Evolutionary conservation across 2,113 vertebrate genomes (phyloP), one percentile per base, ranked within the genome.

Genomic region (Pseudorectes ferrugineus): DNA sequence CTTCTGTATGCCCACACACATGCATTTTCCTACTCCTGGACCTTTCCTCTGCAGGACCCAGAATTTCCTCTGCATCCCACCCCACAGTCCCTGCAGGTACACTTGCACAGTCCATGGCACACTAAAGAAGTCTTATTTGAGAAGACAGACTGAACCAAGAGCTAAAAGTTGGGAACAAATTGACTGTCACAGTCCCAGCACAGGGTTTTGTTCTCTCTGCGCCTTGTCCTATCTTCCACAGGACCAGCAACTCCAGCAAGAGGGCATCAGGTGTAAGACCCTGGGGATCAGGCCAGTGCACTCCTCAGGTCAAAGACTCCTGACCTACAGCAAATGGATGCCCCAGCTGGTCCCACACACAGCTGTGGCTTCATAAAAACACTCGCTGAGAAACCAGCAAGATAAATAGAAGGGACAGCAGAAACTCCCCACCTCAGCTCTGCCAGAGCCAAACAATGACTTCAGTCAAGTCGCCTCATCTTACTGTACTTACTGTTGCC

Each of bases 31-130:
- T 58, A 3, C 42, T 78, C 66, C 58, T 55, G 28, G 62, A 72
- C 45, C 43, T 77, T 66, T 62, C 15, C 24, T 26, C 33, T 46
- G 40, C 67, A 48, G 43, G 48, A 81, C 22, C 1, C 22, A 77
- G 38, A 43, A 35, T 45, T 74, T 88, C 14, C 54, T 82, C 66
- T 65, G 28, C n/a, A 36, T 33, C 21, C 46, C 54, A 35, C 35
- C 21, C 21, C n/a, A 12, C 2, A 2, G 31, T 67, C 15, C 25
- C 59, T 67, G 38, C 36, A 92, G 36, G 35, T 66, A 68, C 24
- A 17, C 20, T 45, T 54, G 21, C 49, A 55, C 0, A 0, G 52
- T 36, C 52, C 33, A 8, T 4, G 2, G 40, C 36, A 35, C 58
- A 75, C 14, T n/a, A 46, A 70, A 73, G 25, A 55, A 46, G 22